phyloP scores from a whole-genome alignment of 2,888 invertebrate species.

The Rhabditoides inermis region DNA sequence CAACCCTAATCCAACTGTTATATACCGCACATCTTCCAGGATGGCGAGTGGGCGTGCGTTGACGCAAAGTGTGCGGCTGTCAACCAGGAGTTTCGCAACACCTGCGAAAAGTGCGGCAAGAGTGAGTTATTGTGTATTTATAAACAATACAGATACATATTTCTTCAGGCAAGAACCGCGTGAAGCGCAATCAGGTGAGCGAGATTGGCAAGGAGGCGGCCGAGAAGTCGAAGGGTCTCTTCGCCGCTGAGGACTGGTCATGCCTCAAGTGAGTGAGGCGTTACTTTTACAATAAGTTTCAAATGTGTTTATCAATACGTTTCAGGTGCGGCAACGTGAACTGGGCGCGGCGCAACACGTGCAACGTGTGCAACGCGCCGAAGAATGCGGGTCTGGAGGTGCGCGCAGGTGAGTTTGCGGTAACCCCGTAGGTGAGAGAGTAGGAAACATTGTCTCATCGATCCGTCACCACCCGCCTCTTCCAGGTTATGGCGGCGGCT shows the following conservation, averaged over 20 bases:
- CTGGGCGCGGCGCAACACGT: constrained; percentile 88
- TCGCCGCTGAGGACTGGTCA: constrained; percentile 98
- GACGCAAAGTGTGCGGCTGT: constrained; percentile 54
- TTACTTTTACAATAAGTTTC: not conserved
- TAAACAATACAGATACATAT: not conserved
- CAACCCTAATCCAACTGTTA: constrained; percentile 3
- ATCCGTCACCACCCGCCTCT: not conserved
- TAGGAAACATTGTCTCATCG: not conserved
- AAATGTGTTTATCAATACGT: too few relatives aligned
- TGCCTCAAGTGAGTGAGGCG: constrained; percentile 73
- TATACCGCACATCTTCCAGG: constrained; percentile 1
- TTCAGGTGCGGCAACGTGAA: constrained; percentile 91
- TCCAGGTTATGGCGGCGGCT: constrained; percentile 58
- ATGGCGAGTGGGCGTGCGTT: constrained; percentile 57
- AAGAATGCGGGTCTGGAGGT: constrained; percentile 62
- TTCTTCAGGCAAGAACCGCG: not conserved
- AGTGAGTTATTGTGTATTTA: constrained; percentile 35
- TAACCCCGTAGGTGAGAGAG: not conserved
- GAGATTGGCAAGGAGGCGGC: constrained; percentile 97
- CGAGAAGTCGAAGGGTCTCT: constrained; percentile 76
- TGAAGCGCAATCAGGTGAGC: constrained; percentile 55
- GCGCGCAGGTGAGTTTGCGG: constrained; percentile 20
- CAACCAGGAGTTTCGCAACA: constrained; percentile 27
- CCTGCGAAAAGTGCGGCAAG: constrained; percentile 53
- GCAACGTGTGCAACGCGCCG: constrained; percentile 97